phyloP scores from a whole-genome alignment of 2,113 vertebrate species.

The Grus americana region DNA sequence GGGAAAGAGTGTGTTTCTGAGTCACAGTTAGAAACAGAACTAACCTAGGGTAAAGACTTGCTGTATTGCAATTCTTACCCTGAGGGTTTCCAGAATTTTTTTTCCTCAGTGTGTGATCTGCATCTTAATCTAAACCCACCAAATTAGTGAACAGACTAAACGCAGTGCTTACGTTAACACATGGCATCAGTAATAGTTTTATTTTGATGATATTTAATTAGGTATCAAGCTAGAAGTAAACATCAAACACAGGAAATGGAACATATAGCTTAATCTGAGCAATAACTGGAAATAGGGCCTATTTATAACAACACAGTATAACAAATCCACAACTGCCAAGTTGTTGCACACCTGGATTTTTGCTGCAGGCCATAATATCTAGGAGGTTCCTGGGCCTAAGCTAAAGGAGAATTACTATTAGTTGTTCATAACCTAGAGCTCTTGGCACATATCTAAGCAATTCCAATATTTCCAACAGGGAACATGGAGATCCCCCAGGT shows the following conservation, averaged over 20 bases:
- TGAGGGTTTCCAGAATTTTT: background rate
- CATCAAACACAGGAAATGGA: background rate
- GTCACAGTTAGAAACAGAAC: background rate
- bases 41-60: background rate
- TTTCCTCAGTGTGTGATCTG: background rate
- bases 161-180: background rate
- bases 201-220: conserved; percentile 42
- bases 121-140: background rate
- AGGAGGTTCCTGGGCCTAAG: background rate
- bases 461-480: background rate
- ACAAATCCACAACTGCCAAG: background rate
- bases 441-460: background rate
- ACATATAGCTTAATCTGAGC: background rate
- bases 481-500: background rate
- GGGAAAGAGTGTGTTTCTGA: background rate
- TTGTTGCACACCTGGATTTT: background rate
- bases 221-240: background rate
- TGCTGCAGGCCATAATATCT: background rate
- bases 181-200: background rate
- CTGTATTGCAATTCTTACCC: background rate
- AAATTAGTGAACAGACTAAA: background rate
- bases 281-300: background rate
- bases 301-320: background rate
- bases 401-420: background rate
- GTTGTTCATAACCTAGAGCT: background rate